A percentile compares a stretch with the other conserved stretches of the same genome.
Conservation (phyloP, 2,797 vertebrate species). For the Rhinoraja longicauda region DNA sequence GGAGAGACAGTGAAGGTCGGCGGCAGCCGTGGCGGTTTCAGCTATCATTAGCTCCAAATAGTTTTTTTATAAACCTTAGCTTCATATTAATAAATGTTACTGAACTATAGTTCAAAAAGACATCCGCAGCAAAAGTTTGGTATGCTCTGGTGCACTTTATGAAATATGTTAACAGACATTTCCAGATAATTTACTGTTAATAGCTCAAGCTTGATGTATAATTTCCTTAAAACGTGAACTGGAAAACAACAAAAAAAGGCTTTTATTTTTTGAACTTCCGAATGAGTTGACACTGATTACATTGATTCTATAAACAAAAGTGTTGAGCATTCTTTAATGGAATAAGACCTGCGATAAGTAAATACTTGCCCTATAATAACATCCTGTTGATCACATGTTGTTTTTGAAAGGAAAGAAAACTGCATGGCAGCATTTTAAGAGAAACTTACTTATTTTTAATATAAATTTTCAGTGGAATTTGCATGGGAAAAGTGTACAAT, state of each 20-base stretch:
- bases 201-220: not conserved
- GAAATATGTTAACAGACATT: constrained; percentile 21
- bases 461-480: not conserved
- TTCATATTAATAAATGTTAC: not conserved
- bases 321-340: constrained; percentile 30
- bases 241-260: not conserved
- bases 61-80: not conserved
- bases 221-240: constrained; percentile 4
- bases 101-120: not conserved
- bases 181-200: constrained; percentile 14
- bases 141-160: not conserved
- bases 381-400: not conserved
- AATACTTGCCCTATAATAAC: not conserved
- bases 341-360: not conserved
- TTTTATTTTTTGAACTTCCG: constrained; percentile 25
- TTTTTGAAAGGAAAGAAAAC: not conserved
- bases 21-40: too few species aligned
- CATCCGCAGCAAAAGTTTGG: not conserved
- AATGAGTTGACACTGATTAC: constrained; percentile 3
- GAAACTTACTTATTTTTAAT: not conserved
- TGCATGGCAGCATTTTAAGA: not conserved
- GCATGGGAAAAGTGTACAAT: not conserved
- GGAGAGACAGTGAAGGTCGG: too few species aligned
- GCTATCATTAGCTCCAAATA: not conserved
- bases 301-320: not conserved